Evolutionary conservation across 2,888 invertebrate genomes (phyloP).

Genomic region (Tipula vernalis): DNA sequence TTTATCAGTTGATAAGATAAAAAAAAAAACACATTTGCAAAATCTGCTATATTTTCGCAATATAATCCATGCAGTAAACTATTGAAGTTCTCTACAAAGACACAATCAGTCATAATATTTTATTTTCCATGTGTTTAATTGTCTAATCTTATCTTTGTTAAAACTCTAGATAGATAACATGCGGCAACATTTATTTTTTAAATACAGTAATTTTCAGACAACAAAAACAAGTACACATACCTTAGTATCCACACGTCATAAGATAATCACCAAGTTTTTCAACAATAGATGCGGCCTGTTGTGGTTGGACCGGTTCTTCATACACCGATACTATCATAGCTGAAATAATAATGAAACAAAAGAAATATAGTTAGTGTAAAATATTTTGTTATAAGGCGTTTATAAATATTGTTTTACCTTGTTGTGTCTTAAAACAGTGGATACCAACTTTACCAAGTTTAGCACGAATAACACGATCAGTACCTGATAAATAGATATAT

Average conservation of each 20-base stretch:
- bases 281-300: slow-evolving; percentile 91
- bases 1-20: not conserved
- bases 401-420: slow-evolving; percentile 46
- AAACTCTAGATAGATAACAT: not conserved
- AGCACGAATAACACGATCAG: slow-evolving; percentile 86
- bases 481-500: slow-evolving; percentile 91
- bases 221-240: slow-evolving; percentile 25
- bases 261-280: slow-evolving; percentile 96
- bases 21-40: not conserved
- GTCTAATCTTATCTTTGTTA: not conserved
- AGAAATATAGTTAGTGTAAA: not conserved
- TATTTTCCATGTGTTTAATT: not conserved
- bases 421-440: slow-evolving; percentile 92
- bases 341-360: slow-evolving; percentile 40
- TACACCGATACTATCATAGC: slow-evolving; percentile 89
- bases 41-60: not conserved
- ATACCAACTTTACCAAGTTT: slow-evolving; percentile 88
- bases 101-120: not conserved
- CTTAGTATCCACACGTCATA: slow-evolving; percentile 92
- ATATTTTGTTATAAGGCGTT: not conserved
- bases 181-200: not conserved
- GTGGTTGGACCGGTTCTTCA: slow-evolving; percentile 92
- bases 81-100: not conserved
- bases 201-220: not conserved
- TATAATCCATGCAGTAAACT: not conserved